Evolutionary conservation across 2,888 invertebrate genomes (phyloP), one percentile per base, ranked within the genome.

Genomic region (Euplexia lucipara): DNA sequence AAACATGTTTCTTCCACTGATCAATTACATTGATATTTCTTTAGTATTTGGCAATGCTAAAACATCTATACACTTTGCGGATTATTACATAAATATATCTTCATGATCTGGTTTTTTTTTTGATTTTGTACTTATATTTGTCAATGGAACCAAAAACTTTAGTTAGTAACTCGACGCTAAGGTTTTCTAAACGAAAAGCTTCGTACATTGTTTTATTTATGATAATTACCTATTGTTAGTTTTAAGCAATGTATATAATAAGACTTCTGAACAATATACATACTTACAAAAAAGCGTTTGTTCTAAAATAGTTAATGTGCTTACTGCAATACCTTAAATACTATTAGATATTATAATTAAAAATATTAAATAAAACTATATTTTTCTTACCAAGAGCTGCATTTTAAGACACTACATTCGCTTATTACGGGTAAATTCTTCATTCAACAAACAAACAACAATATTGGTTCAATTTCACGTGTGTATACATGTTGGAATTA

Each of bases 221-320:
- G 41, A 44, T 61, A 52, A 22, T 63, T 3, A 26, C 26, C 26
- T 66, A 59, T 71, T 56, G n/a, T 48, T 82, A 81, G 71, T 68
- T 14, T 16, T 85, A 82, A 82, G 78, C 58, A 73, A 78, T 86
- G 85, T 87, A 86, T 51, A 81, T 82, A 68, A 71, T 83, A 83
- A 73, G 72, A 63, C 64, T 81, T 80, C 78, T 80, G 79, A 83
- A 77, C 76, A 80, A 83, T 84, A 86, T 86, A 88, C 78, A 86
- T 86, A 86, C 78, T 79, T 77, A 81, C 65, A 80, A 86, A 87
- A 92, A 95, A 94, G 95, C 95, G 95, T 89, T 87, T 83, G 93
- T 95, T 95, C 95, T 95, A 95, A 95, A 95, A 87, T 94, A 95
- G 92, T 86, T 92, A 90, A 89, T 86, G 86, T 91, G 90, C 90